phyloP scores from a whole-genome alignment of 2,113 vertebrate species.

The Urocynchramus pylzowi region DNA sequence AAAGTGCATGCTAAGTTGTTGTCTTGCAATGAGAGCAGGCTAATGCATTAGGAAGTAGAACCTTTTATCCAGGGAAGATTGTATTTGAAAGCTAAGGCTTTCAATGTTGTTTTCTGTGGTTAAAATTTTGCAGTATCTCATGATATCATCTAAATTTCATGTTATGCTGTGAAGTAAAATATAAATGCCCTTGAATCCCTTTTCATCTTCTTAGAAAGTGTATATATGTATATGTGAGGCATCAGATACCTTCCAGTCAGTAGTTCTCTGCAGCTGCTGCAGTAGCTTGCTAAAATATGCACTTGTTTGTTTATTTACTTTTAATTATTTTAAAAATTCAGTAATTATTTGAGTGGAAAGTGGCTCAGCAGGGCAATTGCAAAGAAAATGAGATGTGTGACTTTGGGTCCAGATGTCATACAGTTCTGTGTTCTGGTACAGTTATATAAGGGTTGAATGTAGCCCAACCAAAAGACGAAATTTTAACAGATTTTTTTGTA shows the following conservation, averaged over 20 bases:
- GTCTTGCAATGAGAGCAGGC: background rate
- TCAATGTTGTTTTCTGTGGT: background rate
- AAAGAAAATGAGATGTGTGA: background rate
- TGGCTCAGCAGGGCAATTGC: background rate
- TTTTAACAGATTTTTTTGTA: background rate
- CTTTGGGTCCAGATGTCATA: background rate
- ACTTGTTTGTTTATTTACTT: constrained; percentile 27
- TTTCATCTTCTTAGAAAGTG: background rate
- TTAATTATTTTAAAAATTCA: background rate
- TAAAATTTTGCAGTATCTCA: background rate
- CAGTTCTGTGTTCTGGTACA: background rate
- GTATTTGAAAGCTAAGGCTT: background rate
- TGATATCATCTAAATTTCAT: background rate
- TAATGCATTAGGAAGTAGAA: background rate
- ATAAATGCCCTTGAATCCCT: background rate
- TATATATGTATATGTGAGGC: background rate
- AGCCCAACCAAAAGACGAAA: background rate
- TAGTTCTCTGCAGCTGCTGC: background rate
- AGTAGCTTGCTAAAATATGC: background rate
- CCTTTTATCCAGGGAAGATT: background rate
- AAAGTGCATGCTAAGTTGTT: background rate
- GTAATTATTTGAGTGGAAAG: background rate
- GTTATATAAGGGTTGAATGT: background rate
- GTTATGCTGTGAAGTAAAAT: background rate
- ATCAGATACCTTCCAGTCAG: background rate